Conservation (phyloP, 2,888 invertebrate genomes). For the Acholoe squamosa region DNA sequence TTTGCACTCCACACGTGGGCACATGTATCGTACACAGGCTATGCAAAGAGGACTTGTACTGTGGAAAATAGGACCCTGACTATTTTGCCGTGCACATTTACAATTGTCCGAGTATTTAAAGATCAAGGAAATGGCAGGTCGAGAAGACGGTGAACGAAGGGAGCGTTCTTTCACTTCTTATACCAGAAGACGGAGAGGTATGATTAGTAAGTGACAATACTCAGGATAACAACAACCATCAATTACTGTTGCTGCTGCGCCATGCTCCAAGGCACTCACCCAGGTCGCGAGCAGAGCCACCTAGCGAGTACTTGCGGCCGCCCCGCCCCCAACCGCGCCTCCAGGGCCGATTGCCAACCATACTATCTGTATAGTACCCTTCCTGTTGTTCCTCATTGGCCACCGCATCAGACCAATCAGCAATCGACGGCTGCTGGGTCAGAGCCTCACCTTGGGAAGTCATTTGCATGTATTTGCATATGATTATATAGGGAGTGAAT, state of each 20-base stretch:
- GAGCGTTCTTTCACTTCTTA: too few relatives aligned
- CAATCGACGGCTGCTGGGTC: conserved; percentile 71
- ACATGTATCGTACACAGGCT: too few relatives aligned
- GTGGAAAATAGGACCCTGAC: too few relatives aligned
- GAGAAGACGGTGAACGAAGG: too few relatives aligned
- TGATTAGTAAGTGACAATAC: conserved; percentile 34
- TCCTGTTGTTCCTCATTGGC: conserved; percentile 73
- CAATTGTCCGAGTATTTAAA: too few relatives aligned
- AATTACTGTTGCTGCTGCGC: background rate
- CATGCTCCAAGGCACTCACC: conserved; percentile 56
- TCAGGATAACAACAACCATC: conserved; percentile 26
- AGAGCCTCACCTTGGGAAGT: conserved; percentile 71
- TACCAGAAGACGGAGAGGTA: background rate
- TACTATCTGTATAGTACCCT: conserved; percentile 81
- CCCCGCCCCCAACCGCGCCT: conserved; percentile 87
- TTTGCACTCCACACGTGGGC: too few relatives aligned
- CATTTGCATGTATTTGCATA: conserved; percentile 54
- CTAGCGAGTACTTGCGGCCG: conserved; percentile 79
- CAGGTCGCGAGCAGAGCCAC: conserved; percentile 61
- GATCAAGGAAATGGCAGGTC: too few relatives aligned
- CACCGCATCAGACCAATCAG: conserved; percentile 80
- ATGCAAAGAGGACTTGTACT: too few relatives aligned
- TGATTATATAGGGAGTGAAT: background rate
- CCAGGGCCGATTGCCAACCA: conserved; percentile 73
- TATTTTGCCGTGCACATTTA: too few relatives aligned